These are phyloP conservation scores for Neuroscelio doddi DNA, from an alignment of 2,888 invertebrate genomes.

Conservation along the genomic window DNA sequence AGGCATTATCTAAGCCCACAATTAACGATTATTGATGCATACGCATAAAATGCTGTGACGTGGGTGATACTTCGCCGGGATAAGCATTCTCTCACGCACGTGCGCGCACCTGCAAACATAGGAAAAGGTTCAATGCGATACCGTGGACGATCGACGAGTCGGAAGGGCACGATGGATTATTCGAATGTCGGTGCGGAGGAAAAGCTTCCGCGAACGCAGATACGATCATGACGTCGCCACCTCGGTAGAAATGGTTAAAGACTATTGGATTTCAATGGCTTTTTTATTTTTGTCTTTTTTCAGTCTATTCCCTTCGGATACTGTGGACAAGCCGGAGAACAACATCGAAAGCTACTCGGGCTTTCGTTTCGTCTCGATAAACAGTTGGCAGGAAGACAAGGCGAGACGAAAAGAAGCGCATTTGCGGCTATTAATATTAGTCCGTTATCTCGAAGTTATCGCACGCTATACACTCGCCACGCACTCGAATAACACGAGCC, in stretches of 20 bases:
- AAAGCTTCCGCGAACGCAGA: conserved; percentile 9
- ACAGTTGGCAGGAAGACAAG: conserved; percentile 23
- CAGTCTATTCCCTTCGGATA: no score
- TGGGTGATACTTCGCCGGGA: conserved; percentile 42
- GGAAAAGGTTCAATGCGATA: conserved; percentile 20
- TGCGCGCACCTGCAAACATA: conserved; percentile 28
- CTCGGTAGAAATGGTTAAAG: conserved; percentile 1
- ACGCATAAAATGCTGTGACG: conserved; percentile 45
- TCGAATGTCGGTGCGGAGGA: conserved; percentile 2
- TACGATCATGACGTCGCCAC: conserved; percentile 4
- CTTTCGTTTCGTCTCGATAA: conserved; percentile 5
- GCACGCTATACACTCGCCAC: conserved; percentile 64
- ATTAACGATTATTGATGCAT: conserved; percentile 47
- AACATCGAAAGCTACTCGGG: no score
- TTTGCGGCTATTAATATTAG: conserved; percentile 64
- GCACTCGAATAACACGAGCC: conserved; percentile 65
- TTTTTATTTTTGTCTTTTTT: no score
- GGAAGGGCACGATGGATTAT: conserved; percentile 9
- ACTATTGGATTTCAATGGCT: no score
- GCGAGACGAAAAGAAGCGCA: conserved; percentile 53
- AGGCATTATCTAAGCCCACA: conserved; percentile 48
- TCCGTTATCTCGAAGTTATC: conserved; percentile 64
- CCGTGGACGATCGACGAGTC: conserved; percentile 3
- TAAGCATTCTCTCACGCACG: conserved; percentile 38
- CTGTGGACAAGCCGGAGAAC: no score